Evolutionary conservation across 2,797 vertebrate species (phyloP).

Genomic region (Prionace glauca): DNA sequence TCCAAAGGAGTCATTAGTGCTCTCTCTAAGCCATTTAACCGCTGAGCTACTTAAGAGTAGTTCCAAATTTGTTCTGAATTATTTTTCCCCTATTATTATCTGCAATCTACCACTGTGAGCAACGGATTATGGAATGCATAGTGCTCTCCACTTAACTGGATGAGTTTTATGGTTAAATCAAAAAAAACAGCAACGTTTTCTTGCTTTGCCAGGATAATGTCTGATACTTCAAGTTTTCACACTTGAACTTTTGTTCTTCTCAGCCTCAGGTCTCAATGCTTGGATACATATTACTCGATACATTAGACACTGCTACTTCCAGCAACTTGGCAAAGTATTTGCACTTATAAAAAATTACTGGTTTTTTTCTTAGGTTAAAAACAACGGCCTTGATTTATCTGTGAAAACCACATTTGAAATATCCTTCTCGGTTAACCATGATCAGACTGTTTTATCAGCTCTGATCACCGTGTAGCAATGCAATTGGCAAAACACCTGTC

Average conservation of each 20-base stretch:
- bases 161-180: not conserved
- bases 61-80: not conserved
- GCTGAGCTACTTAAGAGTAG: not conserved
- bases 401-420: not conserved
- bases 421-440: not conserved
- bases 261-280: not conserved
- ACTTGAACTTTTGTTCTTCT: not conserved
- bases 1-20: not conserved
- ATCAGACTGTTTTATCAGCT: not conserved
- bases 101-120: not conserved
- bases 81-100: not conserved
- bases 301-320: not conserved
- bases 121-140: not conserved
- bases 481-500: not conserved
- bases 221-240: not conserved
- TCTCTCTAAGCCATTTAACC: not conserved
- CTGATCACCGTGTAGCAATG: not conserved
- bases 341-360: not conserved
- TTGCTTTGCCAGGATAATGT: not conserved
- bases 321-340: not conserved
- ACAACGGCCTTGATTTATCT: not conserved
- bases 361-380: not conserved
- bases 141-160: not conserved
- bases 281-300: not conserved
- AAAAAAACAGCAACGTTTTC: not conserved